Percentiles rank a stretch among this genome's conserved stretches.
Evolutionary conservation across 2,888 invertebrate species (phyloP).

Genomic region (Platycnemis pennipes): DNA sequence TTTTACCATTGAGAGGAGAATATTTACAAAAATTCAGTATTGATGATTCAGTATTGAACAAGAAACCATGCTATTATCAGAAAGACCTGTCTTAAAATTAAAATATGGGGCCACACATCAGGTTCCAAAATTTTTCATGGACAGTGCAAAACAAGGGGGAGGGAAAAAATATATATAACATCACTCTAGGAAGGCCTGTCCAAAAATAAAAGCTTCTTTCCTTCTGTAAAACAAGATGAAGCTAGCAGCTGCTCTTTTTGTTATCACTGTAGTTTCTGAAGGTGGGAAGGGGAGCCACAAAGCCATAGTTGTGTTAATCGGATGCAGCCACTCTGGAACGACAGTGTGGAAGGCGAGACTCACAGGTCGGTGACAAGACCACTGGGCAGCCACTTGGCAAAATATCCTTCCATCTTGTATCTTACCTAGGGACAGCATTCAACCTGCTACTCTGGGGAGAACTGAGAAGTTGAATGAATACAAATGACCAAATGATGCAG

Average conservation of each 20-base stretch:
- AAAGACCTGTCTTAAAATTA: conserved; percentile 25
- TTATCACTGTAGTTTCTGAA: conserved; percentile 69
- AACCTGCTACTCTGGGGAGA: background rate
- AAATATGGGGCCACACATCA: conserved; percentile 25
- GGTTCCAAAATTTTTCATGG: conserved; percentile 6
- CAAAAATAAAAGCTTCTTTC: conserved; percentile 61
- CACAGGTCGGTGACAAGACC: conserved; percentile 64
- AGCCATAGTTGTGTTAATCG: conserved; percentile 60
- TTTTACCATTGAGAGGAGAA: background rate
- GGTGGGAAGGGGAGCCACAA: conserved; percentile 68
- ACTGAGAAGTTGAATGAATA: conserved; percentile 11
- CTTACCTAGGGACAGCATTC: conserved; percentile 40
- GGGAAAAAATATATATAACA: conserved; percentile 22
- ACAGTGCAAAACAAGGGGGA: conserved; percentile 43
- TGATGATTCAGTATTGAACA: conserved; percentile 38
- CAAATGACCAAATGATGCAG: conserved; percentile 32
- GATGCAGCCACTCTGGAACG: conserved; percentile 66
- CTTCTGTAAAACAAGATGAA: conserved; percentile 56
- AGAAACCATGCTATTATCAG: conserved; percentile 58
- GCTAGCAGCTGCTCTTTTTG: conserved; percentile 69
- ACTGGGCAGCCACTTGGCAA: conserved; percentile 47
- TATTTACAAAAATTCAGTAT: conserved; percentile 5
- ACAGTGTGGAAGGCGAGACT: conserved; percentile 66
- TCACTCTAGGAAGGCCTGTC: conserved; percentile 53
- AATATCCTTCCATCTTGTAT: conserved; percentile 47